These are phyloP conservation scores for Serranus cabrilla DNA, from an alignment of 2,797 vertebrate species.

Conservation along the genomic window DNA sequence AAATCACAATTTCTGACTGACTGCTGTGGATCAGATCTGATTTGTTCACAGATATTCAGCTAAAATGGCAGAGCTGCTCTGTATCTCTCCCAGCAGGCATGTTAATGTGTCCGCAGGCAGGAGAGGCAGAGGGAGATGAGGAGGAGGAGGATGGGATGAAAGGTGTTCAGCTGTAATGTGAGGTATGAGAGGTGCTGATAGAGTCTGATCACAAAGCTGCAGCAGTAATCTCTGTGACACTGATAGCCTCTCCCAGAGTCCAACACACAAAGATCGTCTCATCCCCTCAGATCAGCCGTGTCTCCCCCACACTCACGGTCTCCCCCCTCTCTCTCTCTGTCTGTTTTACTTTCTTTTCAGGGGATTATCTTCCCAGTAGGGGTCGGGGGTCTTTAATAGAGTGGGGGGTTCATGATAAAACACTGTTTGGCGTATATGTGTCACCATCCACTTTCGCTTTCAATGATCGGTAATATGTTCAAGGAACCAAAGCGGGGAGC, in stretches of 20 bases:
- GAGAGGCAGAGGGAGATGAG: background rate
- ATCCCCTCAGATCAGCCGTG: conserved; percentile 39
- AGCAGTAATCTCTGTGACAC: conserved; percentile 58
- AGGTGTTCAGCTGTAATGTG: conserved; percentile 36
- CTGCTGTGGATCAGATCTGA: background rate
- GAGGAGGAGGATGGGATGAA: conserved; percentile 7
- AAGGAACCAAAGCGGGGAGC: background rate
- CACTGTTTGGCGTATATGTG: conserved; percentile 51
- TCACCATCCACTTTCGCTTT: conserved; percentile 38
- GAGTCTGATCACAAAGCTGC: conserved; percentile 59
- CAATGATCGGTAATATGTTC: conserved; percentile 22
- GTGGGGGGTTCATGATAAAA: conserved; percentile 33
- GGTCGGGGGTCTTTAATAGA: conserved; percentile 39
- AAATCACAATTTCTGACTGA: background rate
- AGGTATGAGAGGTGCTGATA: conserved; percentile 48
- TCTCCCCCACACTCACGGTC: conserved; percentile 17
- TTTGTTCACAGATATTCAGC: background rate
- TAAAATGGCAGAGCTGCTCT: conserved; percentile 9
- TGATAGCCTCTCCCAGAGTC: conserved; percentile 37
- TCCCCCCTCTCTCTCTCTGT: background rate
- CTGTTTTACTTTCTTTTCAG: conserved; percentile 32
- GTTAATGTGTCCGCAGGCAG: conserved; percentile 32
- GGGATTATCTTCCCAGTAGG: conserved; percentile 63
- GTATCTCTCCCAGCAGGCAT: conserved; percentile 15
- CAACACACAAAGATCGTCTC: conserved; percentile 38